These are phyloP conservation scores for Characodon lateralis DNA, from an alignment of 2,797 vertebrate genomes.

Conservation along the genomic window DNA sequence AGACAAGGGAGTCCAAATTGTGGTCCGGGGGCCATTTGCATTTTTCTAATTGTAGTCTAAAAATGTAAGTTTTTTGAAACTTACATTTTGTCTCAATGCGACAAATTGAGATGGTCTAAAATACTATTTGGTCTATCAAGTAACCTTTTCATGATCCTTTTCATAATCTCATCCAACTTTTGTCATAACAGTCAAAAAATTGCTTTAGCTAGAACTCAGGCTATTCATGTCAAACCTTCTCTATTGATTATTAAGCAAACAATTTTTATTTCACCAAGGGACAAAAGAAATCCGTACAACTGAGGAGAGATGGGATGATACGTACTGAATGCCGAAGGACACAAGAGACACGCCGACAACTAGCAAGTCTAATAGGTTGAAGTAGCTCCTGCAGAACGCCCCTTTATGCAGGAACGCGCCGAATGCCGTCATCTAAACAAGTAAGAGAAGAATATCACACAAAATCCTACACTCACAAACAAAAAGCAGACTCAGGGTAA, in stretches of 20 bases:
- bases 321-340: slow-evolving; percentile 98
- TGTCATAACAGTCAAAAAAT: background rate
- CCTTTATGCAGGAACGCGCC: slow-evolving; percentile 98
- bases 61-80: too few relatives aligned
- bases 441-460: slow-evolving; percentile 37
- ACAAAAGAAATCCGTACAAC: background rate
- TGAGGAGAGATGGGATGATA: slow-evolving; percentile 41
- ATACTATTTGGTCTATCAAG: background rate
- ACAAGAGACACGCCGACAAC: slow-evolving; percentile 97
- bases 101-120: background rate
- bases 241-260: background rate
- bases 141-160: background rate
- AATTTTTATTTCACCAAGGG: background rate
- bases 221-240: background rate
- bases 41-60: too few relatives aligned
- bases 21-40: background rate
- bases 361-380: slow-evolving; percentile 96
- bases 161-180: background rate
- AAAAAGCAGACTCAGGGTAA: background rate
- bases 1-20: background rate
- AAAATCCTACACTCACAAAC: background rate
- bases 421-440: slow-evolving; percentile 93
- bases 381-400: slow-evolving; percentile 98
- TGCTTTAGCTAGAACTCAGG: background rate
- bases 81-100: too few relatives aligned